phyloP scores from a whole-genome alignment of 2,113 vertebrate genomes.

The Gymnarchus niloticus region DNA sequence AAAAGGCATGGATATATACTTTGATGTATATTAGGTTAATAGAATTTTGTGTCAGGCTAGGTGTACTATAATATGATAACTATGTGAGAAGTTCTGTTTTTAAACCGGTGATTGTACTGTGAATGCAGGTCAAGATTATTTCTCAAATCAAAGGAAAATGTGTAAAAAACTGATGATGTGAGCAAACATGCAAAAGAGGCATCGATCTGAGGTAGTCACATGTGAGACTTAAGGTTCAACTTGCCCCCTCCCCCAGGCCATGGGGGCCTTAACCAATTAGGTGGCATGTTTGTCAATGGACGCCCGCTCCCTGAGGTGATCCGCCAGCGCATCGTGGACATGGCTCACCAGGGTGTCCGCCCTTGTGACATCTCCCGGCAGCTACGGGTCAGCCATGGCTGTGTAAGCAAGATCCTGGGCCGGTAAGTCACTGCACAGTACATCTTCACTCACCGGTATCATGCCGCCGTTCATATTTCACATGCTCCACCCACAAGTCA shows the following conservation, averaged over 20 bases:
- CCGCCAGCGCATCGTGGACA: constrained; percentile 84
- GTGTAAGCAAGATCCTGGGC: constrained; percentile 88
- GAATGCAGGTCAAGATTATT: too few species aligned
- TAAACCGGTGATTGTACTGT: too few species aligned
- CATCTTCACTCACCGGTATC: not conserved
- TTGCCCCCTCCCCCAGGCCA: constrained; percentile 73
- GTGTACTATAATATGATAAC: too few species aligned
- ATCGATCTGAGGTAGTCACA: too few species aligned
- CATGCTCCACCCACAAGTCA: not conserved
- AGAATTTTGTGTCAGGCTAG: not conserved
- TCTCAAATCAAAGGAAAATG: too few species aligned
- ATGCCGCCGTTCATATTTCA: not conserved
- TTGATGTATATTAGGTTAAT: not conserved
- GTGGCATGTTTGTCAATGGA: constrained; percentile 85
- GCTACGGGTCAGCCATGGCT: constrained; percentile 83
- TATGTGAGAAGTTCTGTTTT: too few species aligned
- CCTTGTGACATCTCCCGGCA: constrained; percentile 87
- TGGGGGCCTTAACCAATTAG: constrained; percentile 85
- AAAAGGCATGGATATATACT: too few species aligned
- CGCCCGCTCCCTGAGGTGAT: constrained; percentile 84
- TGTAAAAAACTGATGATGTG: not conserved
- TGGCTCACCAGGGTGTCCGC: constrained; percentile 82
- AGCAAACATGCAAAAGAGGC: too few species aligned
- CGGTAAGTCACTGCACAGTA: constrained; percentile 57
- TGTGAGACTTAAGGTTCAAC: constrained; percentile 43